A percentile compares a stretch with the other conserved stretches of the same genome.
Conservation (phyloP, 2,797 vertebrate species). For the Mustela erminea region DNA sequence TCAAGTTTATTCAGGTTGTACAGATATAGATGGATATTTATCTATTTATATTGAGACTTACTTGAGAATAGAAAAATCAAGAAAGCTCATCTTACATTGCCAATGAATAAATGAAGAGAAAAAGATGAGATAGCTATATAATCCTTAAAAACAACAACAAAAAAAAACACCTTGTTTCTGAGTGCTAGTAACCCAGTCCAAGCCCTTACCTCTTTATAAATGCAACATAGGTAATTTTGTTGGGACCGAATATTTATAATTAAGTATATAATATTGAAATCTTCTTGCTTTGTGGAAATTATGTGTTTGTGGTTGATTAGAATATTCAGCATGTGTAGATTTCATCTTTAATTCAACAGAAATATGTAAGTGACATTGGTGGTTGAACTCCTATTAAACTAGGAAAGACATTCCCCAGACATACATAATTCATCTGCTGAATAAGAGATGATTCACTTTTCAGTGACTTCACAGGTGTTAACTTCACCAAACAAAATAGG, state of each 20-base stretch:
- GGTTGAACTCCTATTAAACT: slow-evolving; percentile 23
- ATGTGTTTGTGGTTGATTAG: slow-evolving; percentile 62
- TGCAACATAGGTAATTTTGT: background rate
- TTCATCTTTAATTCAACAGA: slow-evolving; percentile 56
- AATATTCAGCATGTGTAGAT: slow-evolving; percentile 35
- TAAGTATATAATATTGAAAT: slow-evolving; percentile 48
- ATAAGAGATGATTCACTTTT: slow-evolving; percentile 58
- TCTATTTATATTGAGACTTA: background rate
- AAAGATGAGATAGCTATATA: background rate
- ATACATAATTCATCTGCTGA: slow-evolving; percentile 48
- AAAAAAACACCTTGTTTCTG: background rate
- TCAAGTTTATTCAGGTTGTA: background rate
- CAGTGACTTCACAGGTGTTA: slow-evolving; percentile 61
- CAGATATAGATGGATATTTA: background rate
- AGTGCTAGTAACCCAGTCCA: background rate
- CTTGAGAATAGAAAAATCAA: slow-evolving; percentile 54
- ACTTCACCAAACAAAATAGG: slow-evolving; percentile 44
- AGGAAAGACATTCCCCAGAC: slow-evolving; percentile 24
- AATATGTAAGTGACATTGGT: slow-evolving; percentile 50
- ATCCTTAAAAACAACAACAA: background rate
- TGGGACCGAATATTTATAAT: background rate
- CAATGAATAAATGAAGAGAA: slow-evolving; percentile 30
- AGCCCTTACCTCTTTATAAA: slow-evolving; percentile 40
- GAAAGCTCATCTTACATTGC: slow-evolving; percentile 38
- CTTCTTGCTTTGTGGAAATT: slow-evolving; percentile 42